Percentiles rank a stretch among this genome's conserved stretches.
These are phyloP conservation scores for Ageneiosus marmoratus DNA, from an alignment of 2,113 vertebrate species.

Conservation along the genomic window DNA sequence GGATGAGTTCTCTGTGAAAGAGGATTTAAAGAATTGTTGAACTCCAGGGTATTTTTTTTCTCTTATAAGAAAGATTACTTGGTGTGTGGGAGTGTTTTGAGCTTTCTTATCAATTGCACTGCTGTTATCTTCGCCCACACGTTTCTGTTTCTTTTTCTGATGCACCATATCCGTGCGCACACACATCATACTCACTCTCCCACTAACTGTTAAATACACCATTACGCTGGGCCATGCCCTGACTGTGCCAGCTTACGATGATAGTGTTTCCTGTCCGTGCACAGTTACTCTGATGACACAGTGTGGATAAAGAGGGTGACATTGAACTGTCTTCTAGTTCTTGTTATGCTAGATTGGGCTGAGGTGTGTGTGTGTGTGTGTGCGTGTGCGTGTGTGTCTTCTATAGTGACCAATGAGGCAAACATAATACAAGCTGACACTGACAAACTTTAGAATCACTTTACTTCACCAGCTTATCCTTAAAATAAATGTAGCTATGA, in stretches of 20 bases:
- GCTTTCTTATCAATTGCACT: conserved; percentile 34
- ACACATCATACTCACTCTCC: conserved; percentile 51
- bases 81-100: conserved; percentile 18
- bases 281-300: conserved; percentile 29
- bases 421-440: conserved; percentile 16
- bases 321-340: conserved; percentile 31
- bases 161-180: conserved; percentile 2
- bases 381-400: conserved; percentile 31
- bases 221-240: conserved; percentile 28
- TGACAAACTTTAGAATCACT: neutral
- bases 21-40: conserved; percentile 26
- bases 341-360: neutral
- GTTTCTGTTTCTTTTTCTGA: conserved; percentile 16
- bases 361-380: conserved; percentile 7
- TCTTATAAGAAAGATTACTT: conserved; percentile 21
- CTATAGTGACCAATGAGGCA: conserved; percentile 36
- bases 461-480: neutral
- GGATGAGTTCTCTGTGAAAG: conserved; percentile 21
- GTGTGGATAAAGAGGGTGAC: conserved; percentile 33
- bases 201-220: conserved; percentile 49
- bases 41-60: conserved; percentile 21
- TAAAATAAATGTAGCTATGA: neutral
- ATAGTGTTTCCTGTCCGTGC: neutral
- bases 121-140: conserved; percentile 32
- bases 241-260: conserved; percentile 10